Percentiles rank a stretch among this genome's conserved stretches.
These are phyloP conservation scores for Alloscopus bannaensis DNA, from an alignment of 2,888 invertebrate species.

Conservation along the genomic window DNA sequence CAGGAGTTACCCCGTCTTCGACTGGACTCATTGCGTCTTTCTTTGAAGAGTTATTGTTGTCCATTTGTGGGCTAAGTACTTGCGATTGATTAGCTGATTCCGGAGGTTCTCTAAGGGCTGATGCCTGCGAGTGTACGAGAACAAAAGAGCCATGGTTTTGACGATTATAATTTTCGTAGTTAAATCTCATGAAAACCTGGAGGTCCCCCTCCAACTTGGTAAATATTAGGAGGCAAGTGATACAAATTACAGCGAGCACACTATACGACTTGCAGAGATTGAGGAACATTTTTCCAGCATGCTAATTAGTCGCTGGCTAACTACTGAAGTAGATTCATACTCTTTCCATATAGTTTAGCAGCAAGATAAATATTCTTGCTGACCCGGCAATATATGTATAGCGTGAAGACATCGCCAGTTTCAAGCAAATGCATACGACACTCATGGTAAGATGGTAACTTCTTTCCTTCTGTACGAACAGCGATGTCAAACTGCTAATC, in stretches of 20 bases:
- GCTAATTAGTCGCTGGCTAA: neutral
- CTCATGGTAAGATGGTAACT: too few species aligned
- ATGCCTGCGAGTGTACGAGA: conserved; percentile 25
- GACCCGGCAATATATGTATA: too few species aligned
- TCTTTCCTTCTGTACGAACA: too few species aligned
- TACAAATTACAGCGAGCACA: conserved; percentile 24
- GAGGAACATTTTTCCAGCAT: conserved; percentile 28
- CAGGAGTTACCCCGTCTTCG: neutral
- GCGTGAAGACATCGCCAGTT: too few species aligned
- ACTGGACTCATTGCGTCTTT: conserved; percentile 17
- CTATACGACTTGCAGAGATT: conserved; percentile 24
- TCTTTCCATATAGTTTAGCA: too few species aligned
- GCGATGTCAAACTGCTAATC: too few species aligned
- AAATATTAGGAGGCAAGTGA: conserved; percentile 41
- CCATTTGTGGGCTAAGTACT: conserved; percentile 27
- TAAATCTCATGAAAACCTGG: neutral
- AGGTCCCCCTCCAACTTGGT: conserved; percentile 19
- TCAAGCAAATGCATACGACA: too few species aligned
- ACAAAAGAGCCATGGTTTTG: neutral
- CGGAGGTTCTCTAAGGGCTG: neutral
- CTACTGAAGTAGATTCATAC: too few species aligned
- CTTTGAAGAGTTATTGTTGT: conserved; percentile 35
- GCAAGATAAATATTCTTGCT: too few species aligned
- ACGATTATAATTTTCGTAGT: neutral
- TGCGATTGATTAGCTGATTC: neutral